Percentiles rank a stretch among this genome's conserved stretches.
Conservation (phyloP, 2,113 vertebrate species). For the Clarias magur region DNA sequence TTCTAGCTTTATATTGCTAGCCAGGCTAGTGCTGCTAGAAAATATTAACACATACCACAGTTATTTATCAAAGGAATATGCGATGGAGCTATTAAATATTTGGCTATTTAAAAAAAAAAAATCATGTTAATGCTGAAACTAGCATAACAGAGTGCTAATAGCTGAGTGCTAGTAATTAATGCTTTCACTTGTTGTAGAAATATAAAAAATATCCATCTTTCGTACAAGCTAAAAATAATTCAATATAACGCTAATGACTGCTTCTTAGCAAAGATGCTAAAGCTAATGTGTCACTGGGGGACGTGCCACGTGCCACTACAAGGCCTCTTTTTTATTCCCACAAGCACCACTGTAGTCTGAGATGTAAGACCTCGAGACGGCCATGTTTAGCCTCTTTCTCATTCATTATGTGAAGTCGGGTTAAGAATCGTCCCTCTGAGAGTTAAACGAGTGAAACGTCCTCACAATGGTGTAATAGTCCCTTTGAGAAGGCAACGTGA, state of each 20-base stretch:
- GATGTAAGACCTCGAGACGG: not conserved
- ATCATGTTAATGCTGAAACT: not conserved
- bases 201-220: not conserved
- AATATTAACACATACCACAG: not conserved
- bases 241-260: not conserved
- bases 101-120: not conserved
- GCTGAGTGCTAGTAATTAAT: not conserved
- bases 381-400: slow-evolving; percentile 16
- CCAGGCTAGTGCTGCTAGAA: not conserved
- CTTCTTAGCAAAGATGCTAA: slow-evolving; percentile 41
- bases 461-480: slow-evolving; percentile 8
- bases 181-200: not conserved
- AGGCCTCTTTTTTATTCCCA: slow-evolving; percentile 25
- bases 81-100: not conserved
- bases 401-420: not conserved
- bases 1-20: not conserved
- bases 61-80: not conserved
- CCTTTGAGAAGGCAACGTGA: not conserved
- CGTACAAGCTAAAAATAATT: not conserved
- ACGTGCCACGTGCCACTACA: slow-evolving; percentile 13
- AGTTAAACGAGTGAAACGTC: slow-evolving; percentile 19
- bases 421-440: slow-evolving; percentile 22
- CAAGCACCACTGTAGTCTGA: slow-evolving; percentile 17
- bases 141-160: not conserved
- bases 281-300: not conserved